A percentile compares a stretch with the other conserved stretches of the same genome.
Conservation (phyloP, 2,888 invertebrate species). For the Dascillus cervinus region DNA sequence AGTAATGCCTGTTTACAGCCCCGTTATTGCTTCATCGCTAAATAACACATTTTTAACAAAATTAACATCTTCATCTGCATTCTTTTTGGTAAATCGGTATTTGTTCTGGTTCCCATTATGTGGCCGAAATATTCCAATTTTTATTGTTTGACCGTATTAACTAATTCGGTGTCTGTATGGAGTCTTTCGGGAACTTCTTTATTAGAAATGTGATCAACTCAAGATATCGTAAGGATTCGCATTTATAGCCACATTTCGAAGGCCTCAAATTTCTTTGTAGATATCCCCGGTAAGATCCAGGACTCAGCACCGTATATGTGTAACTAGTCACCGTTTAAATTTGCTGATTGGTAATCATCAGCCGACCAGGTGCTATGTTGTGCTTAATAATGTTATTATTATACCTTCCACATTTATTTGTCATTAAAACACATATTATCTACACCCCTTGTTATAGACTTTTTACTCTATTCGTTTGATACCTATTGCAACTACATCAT, state of each 20-base stretch:
- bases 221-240: conserved; percentile 8
- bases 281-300: conserved; percentile 5
- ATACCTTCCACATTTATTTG: no score
- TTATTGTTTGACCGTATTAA: conserved; percentile 1
- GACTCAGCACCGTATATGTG: conserved; percentile 7
- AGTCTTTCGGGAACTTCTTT: conserved; percentile 6
- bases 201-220: conserved; percentile 7
- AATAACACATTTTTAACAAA: no score
- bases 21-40: no score
- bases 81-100: no score
- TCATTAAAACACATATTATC: no score
- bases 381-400: no score
- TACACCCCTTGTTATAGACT: no score
- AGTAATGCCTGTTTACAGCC: no score
- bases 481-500: no score
- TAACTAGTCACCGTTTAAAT: conserved; percentile 5
- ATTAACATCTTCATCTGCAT: no score
- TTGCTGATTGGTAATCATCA: conserved; percentile 1
- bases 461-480: no score
- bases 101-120: conserved; percentile 1
- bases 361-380: no score
- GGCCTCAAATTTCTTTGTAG: conserved; percentile 6
- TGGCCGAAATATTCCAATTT: conserved; percentile 2
- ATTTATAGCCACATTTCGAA: conserved; percentile 9
- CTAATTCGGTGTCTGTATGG: conserved; percentile 3